Base-by-base conservation (phyloP, 2,888 invertebrate genomes). In the Teleiodes luculella region DNA sequence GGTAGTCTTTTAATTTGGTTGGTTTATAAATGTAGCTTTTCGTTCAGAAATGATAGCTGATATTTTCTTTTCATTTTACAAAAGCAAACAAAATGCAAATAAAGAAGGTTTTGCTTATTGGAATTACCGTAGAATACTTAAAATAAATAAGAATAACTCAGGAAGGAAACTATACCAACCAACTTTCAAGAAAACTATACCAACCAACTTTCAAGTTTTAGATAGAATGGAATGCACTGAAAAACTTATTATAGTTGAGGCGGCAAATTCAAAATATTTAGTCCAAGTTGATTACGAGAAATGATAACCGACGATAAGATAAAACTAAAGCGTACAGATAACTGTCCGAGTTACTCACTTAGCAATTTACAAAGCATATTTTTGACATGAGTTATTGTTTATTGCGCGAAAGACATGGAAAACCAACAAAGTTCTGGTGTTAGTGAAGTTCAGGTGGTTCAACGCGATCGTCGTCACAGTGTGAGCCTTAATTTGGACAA, bases 251-350 rank as follows among this genome's bases (percentile, higher is more conserved):
- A 24, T 24, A 24, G n/a, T n/a, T n/a, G n/a, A 3, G 80, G 86
- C 85, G 86, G 77, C 71, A 67, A 76, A 75, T 86, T 86, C 67
- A 74, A 84, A 71, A 81, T 74, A 81, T 78, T 68, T 84, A 72
- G 86, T 78, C 69, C 85, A 80, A 69, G 70, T 74, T 41, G 86
- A 86, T 86, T 85, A 84, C 74, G 62, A 67, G 65, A 67, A 74
- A 71, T 72, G 83, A 83, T 85, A 80, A 75, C 24, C 24, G 24
- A 16, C 82, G 87, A 86, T 87, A 86, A 87, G 87, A 87, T 87
- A 86, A 84, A 82, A 76, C 73, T 74, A 76, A 76, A 74, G 68
- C 73, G 64, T 66, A 72, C 62, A 78, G 84, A 85, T 85, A 80
- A 79, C 67, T 76, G 67, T 74, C 67, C 76, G 71, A 72, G 65